A percentile compares a stretch with the other conserved stretches of the same genome.
Conservation (phyloP, 1,140 invertebrate species). For the Lordiphosa clarofinis region DNA sequence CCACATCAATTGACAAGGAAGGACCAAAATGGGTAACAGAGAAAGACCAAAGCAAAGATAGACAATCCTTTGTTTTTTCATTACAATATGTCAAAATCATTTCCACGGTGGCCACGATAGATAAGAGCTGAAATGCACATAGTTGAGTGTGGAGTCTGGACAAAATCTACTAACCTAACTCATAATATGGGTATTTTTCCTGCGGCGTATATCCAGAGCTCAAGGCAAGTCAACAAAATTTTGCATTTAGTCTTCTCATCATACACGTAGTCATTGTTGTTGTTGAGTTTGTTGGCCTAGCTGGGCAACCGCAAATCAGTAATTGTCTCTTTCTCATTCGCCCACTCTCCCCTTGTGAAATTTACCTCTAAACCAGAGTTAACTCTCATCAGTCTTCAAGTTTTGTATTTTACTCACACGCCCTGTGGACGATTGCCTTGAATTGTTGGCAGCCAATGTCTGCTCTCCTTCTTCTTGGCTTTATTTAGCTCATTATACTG, state of each 20-base stretch:
- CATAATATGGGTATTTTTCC: neutral
- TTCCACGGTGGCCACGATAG: neutral
- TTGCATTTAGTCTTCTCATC: too few species aligned
- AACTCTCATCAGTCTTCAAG: too few species aligned
- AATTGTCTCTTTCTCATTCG: conserved; percentile 11
- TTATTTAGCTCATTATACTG: too few species aligned
- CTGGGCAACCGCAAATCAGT: conserved; percentile 61
- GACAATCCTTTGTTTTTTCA: conserved; percentile 40
- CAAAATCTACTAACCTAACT: neutral
- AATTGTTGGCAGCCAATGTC: too few species aligned
- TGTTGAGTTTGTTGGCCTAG: conserved; percentile 17
- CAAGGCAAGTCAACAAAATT: conserved; percentile 44
- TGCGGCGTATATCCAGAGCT: conserved; percentile 32
- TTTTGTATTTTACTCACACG: too few species aligned
- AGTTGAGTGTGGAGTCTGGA: neutral
- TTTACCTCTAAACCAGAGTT: too few species aligned
- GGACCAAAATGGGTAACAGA: neutral
- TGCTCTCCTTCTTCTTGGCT: too few species aligned
- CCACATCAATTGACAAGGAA: conserved; percentile 30
- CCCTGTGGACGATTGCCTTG: too few species aligned
- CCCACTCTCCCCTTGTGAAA: conserved; percentile 13
- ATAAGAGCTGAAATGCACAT: neutral
- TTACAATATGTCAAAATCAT: conserved; percentile 50
- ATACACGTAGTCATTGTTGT: neutral
- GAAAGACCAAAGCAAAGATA: neutral